Evolutionary conservation across 2,113 vertebrate species (phyloP), one percentile per base, ranked within the genome.

Genomic region (Ammodytes dubius): DNA sequence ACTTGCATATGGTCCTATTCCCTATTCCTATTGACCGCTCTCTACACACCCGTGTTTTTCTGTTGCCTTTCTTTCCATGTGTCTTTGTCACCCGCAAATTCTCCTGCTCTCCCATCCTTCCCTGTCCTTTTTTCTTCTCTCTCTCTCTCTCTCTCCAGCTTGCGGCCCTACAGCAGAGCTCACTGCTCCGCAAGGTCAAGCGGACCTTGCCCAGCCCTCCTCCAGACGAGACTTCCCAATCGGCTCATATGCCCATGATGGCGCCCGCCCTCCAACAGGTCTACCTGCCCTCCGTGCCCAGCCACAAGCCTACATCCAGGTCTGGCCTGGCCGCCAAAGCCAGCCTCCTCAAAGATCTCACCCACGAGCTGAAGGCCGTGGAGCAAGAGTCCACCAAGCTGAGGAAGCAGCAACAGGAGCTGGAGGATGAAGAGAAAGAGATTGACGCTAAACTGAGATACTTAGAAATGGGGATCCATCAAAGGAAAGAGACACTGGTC

Each of bases 371-470:
- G 85, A 97, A 97, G 94, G 96, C 97, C 53, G 98, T 99, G 86
- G 98, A 99, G 77, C 97, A 99, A 1, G 97, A 99, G 88, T 99
- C 98, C 15, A 98, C 97, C 65, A 99, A 99, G 91, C 95, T 99
- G 70, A 95, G 98, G 85, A 99, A 99, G 85, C 98, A 99, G 90
- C 98, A 99, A 93, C 98, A 97, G 0, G 98, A 99, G 93, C 93
- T 99, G 85, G 98, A 99, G 0, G 98, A 99, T 76, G 98, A 99
- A 77, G 98, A 99, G 91, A 99, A 99, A 85, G 98, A 99, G 90
- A 99, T 99, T 0, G 98, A 99, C 13, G 98, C 98, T 87, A 99
- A 98, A 90, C 95, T 99, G 82, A 97, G 98, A 93, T 99, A 99
- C 89, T 87, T 99, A 77, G 98, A 99, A 92, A 89, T 98, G 88